A percentile compares a stretch with the other conserved stretches of the same genome.
These are phyloP conservation scores for Chamaea fasciata DNA, from an alignment of 2,113 vertebrate genomes.

Conservation along the genomic window DNA sequence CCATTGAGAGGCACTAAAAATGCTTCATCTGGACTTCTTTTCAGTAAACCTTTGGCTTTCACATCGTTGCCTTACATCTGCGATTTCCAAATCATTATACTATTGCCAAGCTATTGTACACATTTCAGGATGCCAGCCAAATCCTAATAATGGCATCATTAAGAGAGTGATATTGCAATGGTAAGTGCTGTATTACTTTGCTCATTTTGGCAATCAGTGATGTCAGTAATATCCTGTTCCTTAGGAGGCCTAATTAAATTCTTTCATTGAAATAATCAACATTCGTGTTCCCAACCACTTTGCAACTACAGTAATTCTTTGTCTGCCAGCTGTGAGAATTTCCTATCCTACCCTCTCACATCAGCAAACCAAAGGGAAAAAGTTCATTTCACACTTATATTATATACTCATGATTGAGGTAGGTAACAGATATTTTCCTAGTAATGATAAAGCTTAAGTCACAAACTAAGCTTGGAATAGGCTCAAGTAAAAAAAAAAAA, in stretches of 20 bases:
- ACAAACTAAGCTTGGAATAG: not conserved
- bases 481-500: not conserved
- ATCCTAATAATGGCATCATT: slow-evolving; percentile 70
- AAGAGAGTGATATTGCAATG: slow-evolving; percentile 66
- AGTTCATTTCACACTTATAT: slow-evolving; percentile 61
- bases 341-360: slow-evolving; percentile 69
- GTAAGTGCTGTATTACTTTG: slow-evolving; percentile 62
- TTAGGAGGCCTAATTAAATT: slow-evolving; percentile 75
- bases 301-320: slow-evolving; percentile 74
- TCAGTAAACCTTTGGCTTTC: slow-evolving; percentile 65
- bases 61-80: slow-evolving; percentile 66
- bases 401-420: slow-evolving; percentile 51
- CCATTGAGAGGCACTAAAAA: slow-evolving; percentile 22
- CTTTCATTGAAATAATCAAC: slow-evolving; percentile 76
- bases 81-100: slow-evolving; percentile 59
- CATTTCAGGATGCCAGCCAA: slow-evolving; percentile 73
- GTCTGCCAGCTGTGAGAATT: slow-evolving; percentile 77
- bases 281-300: slow-evolving; percentile 68
- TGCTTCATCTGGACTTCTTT: slow-evolving; percentile 56
- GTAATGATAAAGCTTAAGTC: not conserved
- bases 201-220: slow-evolving; percentile 68
- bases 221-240: slow-evolving; percentile 75
- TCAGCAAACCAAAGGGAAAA: slow-evolving; percentile 58
- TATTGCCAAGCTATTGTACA: slow-evolving; percentile 71
- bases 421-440: not conserved